Base-by-base conservation (phyloP, 2,113 vertebrate species). In the Psittacula cyanocephala region DNA sequence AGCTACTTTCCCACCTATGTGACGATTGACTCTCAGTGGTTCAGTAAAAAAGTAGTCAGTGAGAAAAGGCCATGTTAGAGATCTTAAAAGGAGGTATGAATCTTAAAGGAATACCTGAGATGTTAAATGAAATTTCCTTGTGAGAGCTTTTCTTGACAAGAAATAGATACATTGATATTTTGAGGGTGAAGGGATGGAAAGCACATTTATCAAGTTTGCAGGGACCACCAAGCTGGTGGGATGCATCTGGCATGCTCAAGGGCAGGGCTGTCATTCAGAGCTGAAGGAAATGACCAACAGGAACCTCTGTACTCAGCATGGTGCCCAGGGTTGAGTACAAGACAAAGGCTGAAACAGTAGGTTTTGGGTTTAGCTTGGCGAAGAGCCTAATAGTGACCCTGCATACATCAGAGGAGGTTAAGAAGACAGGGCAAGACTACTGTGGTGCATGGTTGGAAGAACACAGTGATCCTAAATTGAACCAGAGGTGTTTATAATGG, bases 351-450 rank as follows among this genome's bases (percentile, higher is more conserved):
- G 31, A 70, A 25, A 7, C n/a, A 44, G 22, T 2, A 49, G 28
- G 9, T 10, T 35, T 62, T 82, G 62, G 24, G 60, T 69, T 69
- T 31, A 33, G 2, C 11, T 44, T n/a, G 47, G 31, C n/a, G 37
- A 50, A 11, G 39, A 81, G 35, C 29, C 41, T 37, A 29, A 13
- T 24, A 50, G 27, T 46, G 60, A 35, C 29, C 25, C 24, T 81
- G 35, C 2, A 0, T 4, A 15, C 8, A 3, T 37, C 35, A 17
- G 25, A 55, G 29, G 8, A 39, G 14, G 37, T 6, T 46, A 37
- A 50, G 35, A 67, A 60, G 46, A 20, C 2, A 7, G 12, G 16
- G 22, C 5, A 27, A 71, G 13, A 4, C n/a, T 37, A 27, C 37
- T 39, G n/a, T 28, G 20, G 23, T 15, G 15, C 0, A 0, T 27